Conservation (phyloP, 1,140 invertebrate species). For the Bilobella aurantiaca region DNA sequence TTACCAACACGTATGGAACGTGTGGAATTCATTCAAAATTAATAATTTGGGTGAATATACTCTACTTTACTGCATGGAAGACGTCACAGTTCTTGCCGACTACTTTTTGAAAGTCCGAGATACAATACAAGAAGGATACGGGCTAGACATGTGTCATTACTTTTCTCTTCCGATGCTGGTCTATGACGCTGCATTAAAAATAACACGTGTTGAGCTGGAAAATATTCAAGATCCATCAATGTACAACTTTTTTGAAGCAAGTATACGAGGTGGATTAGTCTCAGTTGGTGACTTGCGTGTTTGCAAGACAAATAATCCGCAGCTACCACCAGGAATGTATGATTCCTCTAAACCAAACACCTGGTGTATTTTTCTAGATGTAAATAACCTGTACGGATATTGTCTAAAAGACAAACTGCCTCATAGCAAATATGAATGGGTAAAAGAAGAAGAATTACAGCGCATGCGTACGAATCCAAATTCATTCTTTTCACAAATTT, state of each 20-base stretch:
- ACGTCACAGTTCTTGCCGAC: conserved; percentile 39
- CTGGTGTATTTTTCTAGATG: neutral
- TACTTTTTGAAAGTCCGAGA: conserved; percentile 43
- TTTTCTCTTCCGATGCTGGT: conserved; percentile 34
- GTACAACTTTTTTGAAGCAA: no score
- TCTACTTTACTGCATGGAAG: conserved; percentile 41
- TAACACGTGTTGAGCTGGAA: conserved; percentile 15
- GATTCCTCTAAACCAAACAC: no score
- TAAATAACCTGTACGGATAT: conserved; percentile 1
- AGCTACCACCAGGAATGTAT: neutral
- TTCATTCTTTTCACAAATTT: neutral
- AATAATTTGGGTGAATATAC: conserved; percentile 40
- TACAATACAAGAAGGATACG: conserved; percentile 6
- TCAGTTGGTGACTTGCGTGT: neutral
- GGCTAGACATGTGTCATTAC: no score
- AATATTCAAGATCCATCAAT: conserved; percentile 33
- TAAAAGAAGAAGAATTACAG: neutral
- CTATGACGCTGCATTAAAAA: conserved; percentile 33
- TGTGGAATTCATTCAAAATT: conserved; percentile 36
- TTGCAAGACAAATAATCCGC: no score
- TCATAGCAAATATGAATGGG: no score
- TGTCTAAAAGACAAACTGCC: no score
- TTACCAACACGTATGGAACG: conserved; percentile 30
- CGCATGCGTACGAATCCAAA: neutral
- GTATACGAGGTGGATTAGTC: neutral